Evolutionary conservation across 2,888 invertebrate species (phyloP).

Genomic region (Cephus sareptanus): DNA sequence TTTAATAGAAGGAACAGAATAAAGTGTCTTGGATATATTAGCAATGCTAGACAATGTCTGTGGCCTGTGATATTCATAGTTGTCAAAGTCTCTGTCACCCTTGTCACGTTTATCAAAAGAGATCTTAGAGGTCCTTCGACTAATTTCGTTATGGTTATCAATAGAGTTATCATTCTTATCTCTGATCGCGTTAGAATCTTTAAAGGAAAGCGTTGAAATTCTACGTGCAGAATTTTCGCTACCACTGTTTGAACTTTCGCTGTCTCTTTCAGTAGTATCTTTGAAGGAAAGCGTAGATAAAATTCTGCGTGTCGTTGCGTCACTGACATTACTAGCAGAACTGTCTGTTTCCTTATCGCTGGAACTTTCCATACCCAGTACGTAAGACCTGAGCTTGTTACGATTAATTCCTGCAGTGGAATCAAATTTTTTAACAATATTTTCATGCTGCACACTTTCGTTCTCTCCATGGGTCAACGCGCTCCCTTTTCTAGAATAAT

Average conservation of each 20-base stretch:
- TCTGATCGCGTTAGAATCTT: neutral
- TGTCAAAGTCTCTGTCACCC: neutral
- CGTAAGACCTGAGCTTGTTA: constrained; percentile 21
- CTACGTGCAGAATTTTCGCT: neutral
- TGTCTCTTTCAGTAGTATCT: neutral
- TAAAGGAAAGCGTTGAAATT: neutral
- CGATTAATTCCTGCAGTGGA: neutral
- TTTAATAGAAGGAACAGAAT: constrained; percentile 10
- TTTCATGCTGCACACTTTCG: neutral
- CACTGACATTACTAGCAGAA: neutral
- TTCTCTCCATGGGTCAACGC: neutral
- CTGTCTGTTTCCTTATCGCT: neutral
- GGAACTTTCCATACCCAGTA: constrained; percentile 8
- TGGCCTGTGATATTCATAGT: neutral
- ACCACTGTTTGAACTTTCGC: neutral
- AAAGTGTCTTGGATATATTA: constrained; percentile 11
- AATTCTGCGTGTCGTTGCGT: neutral
- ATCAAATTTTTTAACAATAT: neutral
- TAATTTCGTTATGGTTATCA: neutral
- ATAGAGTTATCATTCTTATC: neutral
- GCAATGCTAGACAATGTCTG: constrained; percentile 9
- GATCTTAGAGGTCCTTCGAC: neutral
- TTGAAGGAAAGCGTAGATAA: neutral
- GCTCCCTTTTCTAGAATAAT: neutral
- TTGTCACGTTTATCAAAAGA: neutral